phyloP scores from a whole-genome alignment of 2,888 invertebrate genomes.

The Acrocyrtus sp. region DNA sequence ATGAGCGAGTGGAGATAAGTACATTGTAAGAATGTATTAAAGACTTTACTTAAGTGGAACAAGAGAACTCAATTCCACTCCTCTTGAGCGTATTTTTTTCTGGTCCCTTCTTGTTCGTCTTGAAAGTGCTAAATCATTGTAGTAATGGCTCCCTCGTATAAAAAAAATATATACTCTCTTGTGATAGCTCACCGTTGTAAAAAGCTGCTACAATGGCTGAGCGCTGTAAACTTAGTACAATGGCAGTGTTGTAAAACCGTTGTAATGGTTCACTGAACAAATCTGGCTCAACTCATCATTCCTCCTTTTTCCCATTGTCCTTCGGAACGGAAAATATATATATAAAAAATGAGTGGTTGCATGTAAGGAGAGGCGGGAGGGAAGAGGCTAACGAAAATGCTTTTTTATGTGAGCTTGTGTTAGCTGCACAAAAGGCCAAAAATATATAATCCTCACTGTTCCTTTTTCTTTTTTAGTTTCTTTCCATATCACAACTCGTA shows the following conservation, averaged over 20 bases:
- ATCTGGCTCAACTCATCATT: slow-evolving; percentile 43
- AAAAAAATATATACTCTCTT: too few relatives aligned
- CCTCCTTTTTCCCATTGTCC: slow-evolving; percentile 19
- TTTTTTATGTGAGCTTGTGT: too few relatives aligned
- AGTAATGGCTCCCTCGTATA: too few relatives aligned
- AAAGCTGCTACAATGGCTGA: too few relatives aligned
- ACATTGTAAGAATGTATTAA: neutral
- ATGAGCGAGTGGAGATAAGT: neutral
- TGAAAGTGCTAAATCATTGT: neutral
- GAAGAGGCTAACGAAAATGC: too few relatives aligned
- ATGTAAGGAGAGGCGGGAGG: neutral
- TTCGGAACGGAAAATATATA: neutral
- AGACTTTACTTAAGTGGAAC: slow-evolving; percentile 35
- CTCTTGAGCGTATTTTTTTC: slow-evolving; percentile 20
- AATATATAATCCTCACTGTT: too few relatives aligned
- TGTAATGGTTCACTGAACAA: slow-evolving; percentile 32
- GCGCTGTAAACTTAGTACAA: neutral
- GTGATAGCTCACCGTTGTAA: too few relatives aligned
- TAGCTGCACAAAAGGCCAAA: too few relatives aligned
- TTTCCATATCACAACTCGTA: too few relatives aligned
- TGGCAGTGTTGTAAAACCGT: slow-evolving; percentile 17
- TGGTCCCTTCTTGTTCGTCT: neutral
- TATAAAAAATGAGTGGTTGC: neutral
- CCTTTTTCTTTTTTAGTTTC: too few relatives aligned
- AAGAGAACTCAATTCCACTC: slow-evolving; percentile 32